Evolutionary conservation across 1,140 invertebrate genomes (phyloP), one percentile per base, ranked within the genome.

Genomic region (Dolichoris vasculosae): DNA sequence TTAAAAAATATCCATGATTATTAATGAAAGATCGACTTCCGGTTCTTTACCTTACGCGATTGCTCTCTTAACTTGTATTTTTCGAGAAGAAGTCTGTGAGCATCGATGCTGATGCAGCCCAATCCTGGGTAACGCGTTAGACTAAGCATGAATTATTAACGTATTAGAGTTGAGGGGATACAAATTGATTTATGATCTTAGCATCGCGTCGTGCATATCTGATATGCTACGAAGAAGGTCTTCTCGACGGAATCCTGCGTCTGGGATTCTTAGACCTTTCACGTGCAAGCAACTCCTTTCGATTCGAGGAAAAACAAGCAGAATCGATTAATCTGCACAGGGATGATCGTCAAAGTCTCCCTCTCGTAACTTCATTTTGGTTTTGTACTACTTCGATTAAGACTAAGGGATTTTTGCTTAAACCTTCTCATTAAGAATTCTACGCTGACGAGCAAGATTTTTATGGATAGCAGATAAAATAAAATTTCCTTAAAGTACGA

Each of bases 101-200:
- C 6, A 1, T 75, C 0, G 43, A 48, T 46, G 40, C 71, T 75
- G 43, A 43, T 11, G 71, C 38, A 46, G 43, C 43, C n/a, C 35
- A 69, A 55, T 51, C 13, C 20, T 4, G 75, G 4, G 17, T 79
- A 86, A 82, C 87, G 86, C 83, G 89, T 92, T 91, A 89, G 90
- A 89, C 90, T 91, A 92, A 91, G 90, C 91, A 90, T 92, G 91
- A 92, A 91, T 92, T 92, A 92, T 91, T 90, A 92, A 92, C 89
- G 88, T 89, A 91, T 91, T 91, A 90, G 89, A 79, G 30, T 15
- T 38, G 78, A n/a, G 26, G 38, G 90, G 89, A 92, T 92, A 91
- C 90, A 91, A 92, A 92, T 92, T 92, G 91, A 92, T 92, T 92
- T 92, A 92, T 90, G 91, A 88, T 89, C 88, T 86, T 82, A 46